Evolutionary conservation across 2,113 vertebrate species (phyloP), one percentile per base, ranked within the genome.

Genomic region (Ondatra zibethicus): DNA sequence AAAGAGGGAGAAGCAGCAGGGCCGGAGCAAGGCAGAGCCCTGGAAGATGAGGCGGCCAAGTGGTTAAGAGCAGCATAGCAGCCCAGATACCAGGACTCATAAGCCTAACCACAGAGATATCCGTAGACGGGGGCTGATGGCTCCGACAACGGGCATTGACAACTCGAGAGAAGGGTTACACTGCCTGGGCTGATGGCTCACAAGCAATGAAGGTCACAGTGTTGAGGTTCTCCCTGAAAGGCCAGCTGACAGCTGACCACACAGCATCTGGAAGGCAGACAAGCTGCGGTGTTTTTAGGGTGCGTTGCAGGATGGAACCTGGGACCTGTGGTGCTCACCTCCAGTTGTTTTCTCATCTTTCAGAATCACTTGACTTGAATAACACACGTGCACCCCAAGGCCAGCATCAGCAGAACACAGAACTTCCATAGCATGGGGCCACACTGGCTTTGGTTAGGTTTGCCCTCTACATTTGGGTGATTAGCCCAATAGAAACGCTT

Each of bases 131-230:
- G 86, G 86, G 21, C 66, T 72, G 39, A 45, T 16, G 81, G 63
- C 17, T 0, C 36, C 14, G 45, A 75, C 11, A 47, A 58, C 3
- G 27, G 25, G 31, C 36, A 3, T 0, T 17, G n/a, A 68, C 65
- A 16, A 78, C 66, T 47, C 10, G 5, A 63, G 31, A n/a, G 58
- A 85, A 73, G 65, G 77, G 61, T 52, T 36, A 78, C 76, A 68
- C 39, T 7, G 16, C 77, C 45, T 85, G 68, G 47, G 63, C 16
- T 42, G 29, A n/a, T 33, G 68, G 85, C 63, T 58, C 68, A 55
- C 12, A 27, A 23, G 47, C 29, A 52, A 12, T 6, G 25, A 27
- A 52, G 86, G 3, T 23, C 36, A 55, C 47, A n/a, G 33, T n/a
- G 66, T 7, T 39, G 21, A 52, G 47, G 23, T 17, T 10, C 42